A percentile compares a stretch with the other conserved stretches of the same genome.
These are phyloP conservation scores for Aleiodes testaceus DNA, from an alignment of 2,888 invertebrate species.

Conservation along the genomic window DNA sequence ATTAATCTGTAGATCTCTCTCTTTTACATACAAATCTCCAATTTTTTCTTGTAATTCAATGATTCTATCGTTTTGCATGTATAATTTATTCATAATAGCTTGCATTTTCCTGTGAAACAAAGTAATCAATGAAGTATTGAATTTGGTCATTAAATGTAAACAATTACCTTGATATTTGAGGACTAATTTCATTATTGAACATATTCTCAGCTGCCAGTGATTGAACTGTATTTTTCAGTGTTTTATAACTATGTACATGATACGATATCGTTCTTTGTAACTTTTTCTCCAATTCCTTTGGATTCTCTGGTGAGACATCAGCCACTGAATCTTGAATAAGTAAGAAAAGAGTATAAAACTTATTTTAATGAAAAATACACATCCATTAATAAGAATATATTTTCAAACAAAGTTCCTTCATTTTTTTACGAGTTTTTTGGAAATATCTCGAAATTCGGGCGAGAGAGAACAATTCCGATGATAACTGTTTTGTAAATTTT, in stretches of 20 bases:
- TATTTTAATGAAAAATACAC: background rate
- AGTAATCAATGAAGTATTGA: background rate
- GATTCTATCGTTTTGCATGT: conserved; percentile 45
- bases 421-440: no score
- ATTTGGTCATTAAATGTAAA: background rate
- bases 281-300: conserved; percentile 36
- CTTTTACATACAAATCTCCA: background rate
- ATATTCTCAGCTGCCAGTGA: conserved; percentile 30
- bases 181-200: conserved; percentile 19
- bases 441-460: no score
- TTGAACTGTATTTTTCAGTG: conserved; percentile 4
- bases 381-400: background rate
- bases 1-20: conserved; percentile 43
- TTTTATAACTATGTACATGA: conserved; percentile 4
- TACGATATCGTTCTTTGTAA: conserved; percentile 44
- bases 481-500: no score
- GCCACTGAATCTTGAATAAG: conserved; percentile 29
- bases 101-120: conserved; percentile 45
- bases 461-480: no score
- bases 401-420: no score
- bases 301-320: conserved; percentile 32
- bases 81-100: conserved; percentile 48
- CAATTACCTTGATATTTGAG: conserved; percentile 28
- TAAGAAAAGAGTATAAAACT: background rate
- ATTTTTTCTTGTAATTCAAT: conserved; percentile 40